These are phyloP conservation scores for Drosophila flavopinicola DNA, from an alignment of 2,888 invertebrate genomes.

Conservation along the genomic window DNA sequence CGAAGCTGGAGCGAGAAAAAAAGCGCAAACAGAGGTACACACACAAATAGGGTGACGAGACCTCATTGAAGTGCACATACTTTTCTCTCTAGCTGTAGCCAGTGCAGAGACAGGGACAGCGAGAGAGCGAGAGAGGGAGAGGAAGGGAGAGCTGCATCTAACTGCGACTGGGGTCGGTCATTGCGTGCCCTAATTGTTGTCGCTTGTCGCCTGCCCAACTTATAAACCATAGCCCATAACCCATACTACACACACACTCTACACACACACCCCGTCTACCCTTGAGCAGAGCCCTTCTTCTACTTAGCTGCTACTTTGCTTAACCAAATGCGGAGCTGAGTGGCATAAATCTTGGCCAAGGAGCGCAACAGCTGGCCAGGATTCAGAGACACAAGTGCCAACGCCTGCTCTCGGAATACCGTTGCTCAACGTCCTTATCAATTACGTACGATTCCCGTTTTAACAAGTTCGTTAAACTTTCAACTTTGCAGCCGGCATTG, in stretches of 20 bases:
- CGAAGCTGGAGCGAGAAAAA: conserved; percentile 54
- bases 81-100: conserved; percentile 17
- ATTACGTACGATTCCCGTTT: conserved; percentile 78
- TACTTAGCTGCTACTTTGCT: conserved; percentile 69
- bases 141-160: neutral
- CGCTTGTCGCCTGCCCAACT: conserved; percentile 6
- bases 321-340: conserved; percentile 61
- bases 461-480: conserved; percentile 80
- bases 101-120: conserved; percentile 9
- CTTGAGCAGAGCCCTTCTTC: neutral
- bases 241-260: neutral
- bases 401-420: conserved; percentile 45
- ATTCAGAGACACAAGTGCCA: conserved; percentile 8
- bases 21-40: conserved; percentile 57
- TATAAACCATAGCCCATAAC: neutral
- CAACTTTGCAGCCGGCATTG: conserved; percentile 64
- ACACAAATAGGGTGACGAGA: conserved; percentile 56
- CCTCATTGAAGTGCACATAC: conserved; percentile 8
- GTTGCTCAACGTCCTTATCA: conserved; percentile 71
- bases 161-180: conserved; percentile 48
- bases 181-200: conserved; percentile 67
- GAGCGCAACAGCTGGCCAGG: conserved; percentile 57
- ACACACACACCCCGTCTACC: neutral
- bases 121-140: neutral
- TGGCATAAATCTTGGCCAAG: conserved; percentile 61